Percentiles rank a stretch among this genome's conserved stretches.
phyloP scores from a whole-genome alignment of 1,140 invertebrate genomes.

The Cherax quadricarinatus region DNA sequence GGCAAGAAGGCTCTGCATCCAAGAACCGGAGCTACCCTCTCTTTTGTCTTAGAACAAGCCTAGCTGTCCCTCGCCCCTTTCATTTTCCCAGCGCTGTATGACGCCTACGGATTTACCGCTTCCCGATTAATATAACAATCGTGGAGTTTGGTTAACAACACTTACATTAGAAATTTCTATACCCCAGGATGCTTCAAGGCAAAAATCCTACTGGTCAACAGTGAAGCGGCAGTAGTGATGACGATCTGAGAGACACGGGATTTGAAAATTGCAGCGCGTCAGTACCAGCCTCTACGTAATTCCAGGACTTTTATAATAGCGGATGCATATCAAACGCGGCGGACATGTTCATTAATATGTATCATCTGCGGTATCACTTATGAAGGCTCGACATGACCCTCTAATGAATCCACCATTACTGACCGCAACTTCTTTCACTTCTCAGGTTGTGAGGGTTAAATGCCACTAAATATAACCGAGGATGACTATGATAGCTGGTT shows the following conservation, averaged over 20 bases:
- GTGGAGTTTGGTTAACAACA: too few relatives aligned
- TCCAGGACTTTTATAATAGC: slow-evolving; percentile 16
- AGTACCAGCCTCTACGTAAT: neutral
- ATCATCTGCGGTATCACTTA: slow-evolving; percentile 41
- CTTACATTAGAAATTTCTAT: too few relatives aligned
- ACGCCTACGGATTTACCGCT: too few relatives aligned
- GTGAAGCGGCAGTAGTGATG: neutral
- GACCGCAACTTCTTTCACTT: neutral
- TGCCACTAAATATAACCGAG: slow-evolving; percentile 3
- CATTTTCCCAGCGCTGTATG: too few relatives aligned
- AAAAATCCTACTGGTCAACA: neutral
- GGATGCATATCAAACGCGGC: slow-evolving; percentile 34
- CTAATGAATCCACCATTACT: slow-evolving; percentile 32
- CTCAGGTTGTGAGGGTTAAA: neutral
- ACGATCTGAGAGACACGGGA: too few relatives aligned
- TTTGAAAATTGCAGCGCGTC: neutral
- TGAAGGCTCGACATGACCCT: slow-evolving; percentile 36
- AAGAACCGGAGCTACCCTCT: too few relatives aligned
- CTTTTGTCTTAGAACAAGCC: too few relatives aligned
- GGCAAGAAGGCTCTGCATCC: too few relatives aligned
- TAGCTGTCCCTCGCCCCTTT: too few relatives aligned
- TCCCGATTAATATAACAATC: too few relatives aligned
- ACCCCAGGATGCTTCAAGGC: too few relatives aligned
- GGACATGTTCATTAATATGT: slow-evolving; percentile 49
- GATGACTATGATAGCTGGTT: neutral